Conservation (phyloP, 1,140 invertebrate genomes). For the Ditylenchus dipsaci region DNA sequence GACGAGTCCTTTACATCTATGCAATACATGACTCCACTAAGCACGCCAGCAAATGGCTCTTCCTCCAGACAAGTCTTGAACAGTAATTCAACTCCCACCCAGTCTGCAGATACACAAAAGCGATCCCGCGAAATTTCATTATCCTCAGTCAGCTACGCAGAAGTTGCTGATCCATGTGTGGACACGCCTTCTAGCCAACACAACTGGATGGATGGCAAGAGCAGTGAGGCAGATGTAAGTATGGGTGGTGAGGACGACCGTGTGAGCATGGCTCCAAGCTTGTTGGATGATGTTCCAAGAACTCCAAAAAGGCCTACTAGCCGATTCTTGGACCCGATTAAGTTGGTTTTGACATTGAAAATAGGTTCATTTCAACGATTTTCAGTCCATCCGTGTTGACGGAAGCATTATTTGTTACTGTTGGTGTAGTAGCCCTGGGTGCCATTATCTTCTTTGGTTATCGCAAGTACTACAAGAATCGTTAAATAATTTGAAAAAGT, state of each 20-base stretch:
- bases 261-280: not conserved
- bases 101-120: not conserved
- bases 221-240: not conserved
- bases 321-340: constrained; percentile 30
- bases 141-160: not conserved
- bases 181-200: not conserved
- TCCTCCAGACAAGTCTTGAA: not conserved
- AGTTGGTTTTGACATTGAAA: constrained; percentile 14
- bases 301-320: constrained; percentile 33
- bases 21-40: not conserved
- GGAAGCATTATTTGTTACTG: constrained; percentile 29
- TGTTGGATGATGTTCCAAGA: constrained; percentile 34
- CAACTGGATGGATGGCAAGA: not conserved
- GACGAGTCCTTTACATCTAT: not conserved
- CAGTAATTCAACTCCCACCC: not conserved
- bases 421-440: constrained; percentile 26
- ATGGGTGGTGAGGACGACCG: constrained; percentile 1
- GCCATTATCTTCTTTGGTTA: not conserved
- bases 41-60: not conserved
- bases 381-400: constrained; percentile 30
- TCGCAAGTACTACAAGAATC: not conserved
- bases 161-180: not conserved
- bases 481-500: too few relatives aligned
- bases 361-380: too few relatives aligned
- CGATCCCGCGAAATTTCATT: not conserved